A percentile compares a stretch with the other conserved stretches of the same genome.
phyloP scores from a whole-genome alignment of 2,113 vertebrate genomes.

The Tachuris rubrigastra region DNA sequence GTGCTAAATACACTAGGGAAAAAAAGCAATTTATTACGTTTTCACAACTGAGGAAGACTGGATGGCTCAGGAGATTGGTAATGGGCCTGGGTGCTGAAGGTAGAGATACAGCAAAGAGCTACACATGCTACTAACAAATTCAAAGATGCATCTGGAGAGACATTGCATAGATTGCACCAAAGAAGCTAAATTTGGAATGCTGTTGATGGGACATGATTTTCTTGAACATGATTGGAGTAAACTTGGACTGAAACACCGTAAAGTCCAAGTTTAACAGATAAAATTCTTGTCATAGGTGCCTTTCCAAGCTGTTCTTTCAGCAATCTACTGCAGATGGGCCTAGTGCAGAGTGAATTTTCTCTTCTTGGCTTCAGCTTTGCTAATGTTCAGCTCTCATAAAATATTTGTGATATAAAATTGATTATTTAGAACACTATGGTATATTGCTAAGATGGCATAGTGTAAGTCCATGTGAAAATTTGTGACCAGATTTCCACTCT shows the following conservation, averaged over 20 bases:
- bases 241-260: not conserved
- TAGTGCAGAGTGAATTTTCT: not conserved
- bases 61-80: not conserved
- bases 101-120: not conserved
- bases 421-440: not conserved
- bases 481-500: not conserved
- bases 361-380: not conserved
- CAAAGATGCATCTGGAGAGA: not conserved
- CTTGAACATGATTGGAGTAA: not conserved
- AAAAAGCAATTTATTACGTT: slow-evolving; percentile 30
- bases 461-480: not conserved
- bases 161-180: not conserved
- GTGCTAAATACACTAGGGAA: slow-evolving; percentile 19
- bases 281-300: not conserved
- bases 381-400: not conserved
- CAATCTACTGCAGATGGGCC: not conserved
- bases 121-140: not conserved
- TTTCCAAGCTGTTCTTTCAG: not conserved
- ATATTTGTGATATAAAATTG: not conserved
- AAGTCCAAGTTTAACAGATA: not conserved
- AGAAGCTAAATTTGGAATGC: not conserved
- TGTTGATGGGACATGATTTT: not conserved
- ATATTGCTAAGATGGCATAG: no score
- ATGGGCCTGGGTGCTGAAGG: not conserved
- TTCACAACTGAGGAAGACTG: slow-evolving; percentile 16